Evolutionary conservation across 2,888 invertebrate species (phyloP).

Genomic region (Ochropleura leucogaster): DNA sequence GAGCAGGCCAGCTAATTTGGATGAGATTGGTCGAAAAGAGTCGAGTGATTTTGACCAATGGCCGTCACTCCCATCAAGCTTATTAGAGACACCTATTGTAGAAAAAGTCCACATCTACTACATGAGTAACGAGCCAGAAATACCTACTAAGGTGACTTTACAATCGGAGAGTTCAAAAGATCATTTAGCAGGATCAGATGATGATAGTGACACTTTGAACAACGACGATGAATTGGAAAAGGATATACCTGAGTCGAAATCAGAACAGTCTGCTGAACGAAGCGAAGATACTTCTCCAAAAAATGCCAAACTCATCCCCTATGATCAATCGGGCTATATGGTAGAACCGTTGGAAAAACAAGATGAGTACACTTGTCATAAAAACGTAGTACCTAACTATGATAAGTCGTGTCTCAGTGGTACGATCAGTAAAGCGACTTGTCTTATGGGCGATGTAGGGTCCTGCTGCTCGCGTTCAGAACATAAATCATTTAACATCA

Average conservation of each 20-base stretch:
- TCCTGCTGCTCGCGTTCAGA: constrained; percentile 86
- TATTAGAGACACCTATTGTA: constrained; percentile 93
- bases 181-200: constrained; percentile 92
- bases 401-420: constrained; percentile 88
- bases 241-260: constrained; percentile 89
- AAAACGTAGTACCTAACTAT: constrained; percentile 85
- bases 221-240: constrained; percentile 91
- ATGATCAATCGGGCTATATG: constrained; percentile 88
- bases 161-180: constrained; percentile 92
- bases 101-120: constrained; percentile 95
- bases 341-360: constrained; percentile 87
- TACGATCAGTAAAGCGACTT: constrained; percentile 86
- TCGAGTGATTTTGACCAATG: constrained; percentile 94
- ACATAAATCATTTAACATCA: constrained; percentile 81
- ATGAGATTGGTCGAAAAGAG: constrained; percentile 78
- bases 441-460: constrained; percentile 86
- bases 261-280: constrained; percentile 80
- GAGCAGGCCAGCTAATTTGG: constrained; percentile 72
- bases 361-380: constrained; percentile 82
- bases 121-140: constrained; percentile 94
- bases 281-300: constrained; percentile 80
- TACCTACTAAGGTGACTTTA: constrained; percentile 94
- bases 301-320: constrained; percentile 84
- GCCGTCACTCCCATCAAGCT: constrained; percentile 95
- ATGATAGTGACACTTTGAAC: constrained; percentile 93